Conservation (phyloP, 2,888 invertebrate species). For the Seira sanloemensis region DNA sequence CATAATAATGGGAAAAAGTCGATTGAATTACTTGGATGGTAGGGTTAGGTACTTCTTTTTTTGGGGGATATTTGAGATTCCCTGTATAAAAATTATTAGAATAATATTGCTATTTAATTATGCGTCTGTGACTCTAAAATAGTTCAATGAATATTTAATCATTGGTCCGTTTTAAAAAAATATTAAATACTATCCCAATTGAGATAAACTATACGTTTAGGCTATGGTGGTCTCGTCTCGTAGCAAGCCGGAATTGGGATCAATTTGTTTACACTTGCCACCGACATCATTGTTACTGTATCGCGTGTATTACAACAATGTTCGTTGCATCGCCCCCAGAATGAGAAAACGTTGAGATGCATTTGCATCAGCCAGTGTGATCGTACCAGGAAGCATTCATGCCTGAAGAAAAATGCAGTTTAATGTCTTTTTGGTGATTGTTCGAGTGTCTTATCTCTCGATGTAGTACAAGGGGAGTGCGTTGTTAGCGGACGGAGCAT, state of each 20-base stretch:
- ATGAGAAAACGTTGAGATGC: neutral
- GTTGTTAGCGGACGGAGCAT: neutral
- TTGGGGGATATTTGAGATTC: neutral
- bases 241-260: neutral
- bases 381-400: conserved; percentile 35
- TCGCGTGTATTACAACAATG: neutral
- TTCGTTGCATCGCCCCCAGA: neutral
- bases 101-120: too few species aligned
- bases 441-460: neutral
- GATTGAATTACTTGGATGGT: neutral
- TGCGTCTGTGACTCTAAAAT: too few species aligned
- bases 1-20: neutral
- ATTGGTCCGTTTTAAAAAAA: conserved; percentile 39
- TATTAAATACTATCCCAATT: neutral
- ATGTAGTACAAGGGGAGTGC: neutral
- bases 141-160: conserved; percentile 28
- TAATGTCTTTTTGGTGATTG: neutral
- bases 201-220: neutral
- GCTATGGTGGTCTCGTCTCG: neutral
- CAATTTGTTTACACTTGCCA: neutral
- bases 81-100: too few species aligned
- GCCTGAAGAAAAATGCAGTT: conserved; percentile 28
- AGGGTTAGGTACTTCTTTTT: neutral
- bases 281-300: neutral
- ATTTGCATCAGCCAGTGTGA: neutral